Evolutionary conservation across 2,797 vertebrate species (phyloP), one percentile per base, ranked within the genome.

Genomic region (Syngnathus acus): DNA sequence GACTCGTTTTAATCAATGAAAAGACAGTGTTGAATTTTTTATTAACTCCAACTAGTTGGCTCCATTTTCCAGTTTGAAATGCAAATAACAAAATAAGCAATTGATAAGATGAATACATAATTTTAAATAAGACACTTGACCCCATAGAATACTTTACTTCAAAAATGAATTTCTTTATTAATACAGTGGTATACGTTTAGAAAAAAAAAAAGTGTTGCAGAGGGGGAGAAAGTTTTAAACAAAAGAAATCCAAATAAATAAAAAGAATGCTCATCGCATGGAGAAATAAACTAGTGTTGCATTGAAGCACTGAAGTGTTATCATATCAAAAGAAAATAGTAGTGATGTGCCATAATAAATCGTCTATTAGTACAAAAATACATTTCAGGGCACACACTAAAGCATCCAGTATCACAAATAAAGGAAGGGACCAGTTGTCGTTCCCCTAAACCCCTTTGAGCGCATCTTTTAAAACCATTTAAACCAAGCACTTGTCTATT

Each of bases 291-390:
- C 86, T 92, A 92, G 89, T 91, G 94, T 92, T 78, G 89, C 87
- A 91, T 94, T 93, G 93, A 95, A 93, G 94, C 94, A 91, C 92
- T 53, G 64, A 94, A 91, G 93, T 65, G 37, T 91, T 94, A 89
- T 94, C 89, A 95, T 94, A 95, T 94, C 93, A 95, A 95, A 94
- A 95, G 90, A 94, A 94, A 94, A 91, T 88, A 89, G 93, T 95
- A 95, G 92, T 90, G 89, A 94, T 95, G 95, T 96, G 95, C 95
- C 95, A 84, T 96, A 96, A 95, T 98, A 98, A 98, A 97, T 94
- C 86, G 94, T 98, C 94, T 98, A 95, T 98, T 97, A 95, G 95
- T 99, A 99, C 93, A 98, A 99, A 98, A 99, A 99, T 99, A 99
- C 96, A 96, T 97, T 97, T 98, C 92, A 92, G 95, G 96, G 95